Base-by-base conservation (phyloP, 2,113 vertebrate genomes). In the Cebidichthys violaceus region DNA sequence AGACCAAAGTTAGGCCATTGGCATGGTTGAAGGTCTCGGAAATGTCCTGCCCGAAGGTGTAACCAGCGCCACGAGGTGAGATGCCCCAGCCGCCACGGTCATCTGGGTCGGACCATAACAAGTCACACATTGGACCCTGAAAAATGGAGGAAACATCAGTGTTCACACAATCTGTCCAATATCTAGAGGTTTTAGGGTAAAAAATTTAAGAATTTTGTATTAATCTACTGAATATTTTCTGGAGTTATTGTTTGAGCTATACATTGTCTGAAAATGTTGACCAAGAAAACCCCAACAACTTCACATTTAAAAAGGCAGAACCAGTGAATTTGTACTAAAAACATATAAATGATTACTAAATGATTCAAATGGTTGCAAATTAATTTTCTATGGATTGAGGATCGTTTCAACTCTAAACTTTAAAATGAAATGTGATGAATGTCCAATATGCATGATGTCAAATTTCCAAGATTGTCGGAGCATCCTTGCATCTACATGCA, bases 11-110 rank as follows among this genome's bases (percentile, higher is more conserved):
- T 89, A 99, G 96, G 83, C 97, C 98, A 81, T 99, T 99, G 82
- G 98, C 98, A 86, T 99, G 98, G 92, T 99, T 99, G 94, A 99
- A 99, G 62, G 98, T 99, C 95, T 99, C 98, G 13, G 98, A 99
- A 91, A 99, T 99, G 94, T 99, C 98, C 90, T 99, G 98, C 24
- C 98, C 98, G 80, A 99, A 99, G 0, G 98, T 99, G 90, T 95
- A 96, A 47, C 95, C 95, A 4, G 95, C 95, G 64, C 95, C 95
- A 71, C 95, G 90, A 31, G 94, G 95, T 9, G 95, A 96, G 78
- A 96, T 94, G 52, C 94, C 95, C 95, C 95, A 96, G 24, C 95
- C 95, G 2, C 94, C 94, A 0, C 94, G 94, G 71, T 96, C 95
- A 82, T 96, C 95, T 7, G 94, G 95, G 79, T 96, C 95, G 6